Conservation (phyloP, 2,888 invertebrate species). For the Orthosia gothica region DNA sequence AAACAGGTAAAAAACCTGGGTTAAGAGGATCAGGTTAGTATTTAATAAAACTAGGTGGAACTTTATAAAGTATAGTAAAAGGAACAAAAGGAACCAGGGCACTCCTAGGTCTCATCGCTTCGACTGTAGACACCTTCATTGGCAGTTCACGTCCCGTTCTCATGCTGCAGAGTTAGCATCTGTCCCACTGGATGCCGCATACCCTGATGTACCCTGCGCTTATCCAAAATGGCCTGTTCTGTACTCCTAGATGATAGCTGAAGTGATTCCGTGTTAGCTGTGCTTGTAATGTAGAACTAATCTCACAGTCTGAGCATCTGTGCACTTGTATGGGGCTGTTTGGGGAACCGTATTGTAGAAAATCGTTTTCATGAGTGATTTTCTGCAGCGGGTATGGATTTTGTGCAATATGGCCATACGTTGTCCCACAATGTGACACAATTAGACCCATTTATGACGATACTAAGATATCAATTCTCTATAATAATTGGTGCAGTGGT, state of each 20-base stretch:
- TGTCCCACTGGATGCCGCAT: slow-evolving; percentile 20
- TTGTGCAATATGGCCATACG: slow-evolving; percentile 16
- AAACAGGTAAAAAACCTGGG: neutral
- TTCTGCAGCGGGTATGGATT: slow-evolving; percentile 6
- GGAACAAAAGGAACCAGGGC: slow-evolving; percentile 64
- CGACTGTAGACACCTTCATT: slow-evolving; percentile 79
- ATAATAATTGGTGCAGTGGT: no score
- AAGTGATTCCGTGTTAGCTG: slow-evolving; percentile 27
- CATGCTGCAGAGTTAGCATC: slow-evolving; percentile 37
- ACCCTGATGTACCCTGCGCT: slow-evolving; percentile 40
- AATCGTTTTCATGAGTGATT: neutral
- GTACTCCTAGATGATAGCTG: slow-evolving; percentile 11
- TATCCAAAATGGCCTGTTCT: slow-evolving; percentile 28
- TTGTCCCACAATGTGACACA: neutral
- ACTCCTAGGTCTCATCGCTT: slow-evolving; percentile 75
- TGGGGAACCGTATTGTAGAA: neutral
- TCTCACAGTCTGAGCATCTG: slow-evolving; percentile 36
- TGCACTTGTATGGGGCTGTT: slow-evolving; percentile 42
- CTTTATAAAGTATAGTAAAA: neutral
- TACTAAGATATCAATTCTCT: no score
- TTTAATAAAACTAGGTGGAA: neutral
- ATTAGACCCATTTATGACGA: no score
- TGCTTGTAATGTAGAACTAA: slow-evolving; percentile 54
- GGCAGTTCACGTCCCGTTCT: slow-evolving; percentile 31
- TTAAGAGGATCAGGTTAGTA: neutral